phyloP scores from a whole-genome alignment of 2,113 vertebrate species.

The Menura novaehollandiae region DNA sequence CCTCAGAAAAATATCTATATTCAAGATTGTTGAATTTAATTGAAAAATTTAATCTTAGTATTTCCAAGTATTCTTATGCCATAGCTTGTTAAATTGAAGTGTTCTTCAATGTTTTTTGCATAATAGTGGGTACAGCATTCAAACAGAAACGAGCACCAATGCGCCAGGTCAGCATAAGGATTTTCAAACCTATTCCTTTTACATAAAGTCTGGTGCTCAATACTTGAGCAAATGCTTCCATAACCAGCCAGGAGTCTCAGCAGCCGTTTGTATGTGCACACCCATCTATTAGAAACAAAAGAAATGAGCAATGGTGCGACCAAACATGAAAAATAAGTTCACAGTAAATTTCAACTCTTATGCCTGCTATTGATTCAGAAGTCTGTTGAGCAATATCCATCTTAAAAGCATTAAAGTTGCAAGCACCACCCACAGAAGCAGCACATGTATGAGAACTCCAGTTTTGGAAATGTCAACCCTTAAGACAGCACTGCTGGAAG shows the following conservation, averaged over 20 bases:
- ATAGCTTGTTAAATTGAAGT: neutral
- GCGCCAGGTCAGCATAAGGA: neutral
- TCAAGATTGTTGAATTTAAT: neutral
- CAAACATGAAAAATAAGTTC: neutral
- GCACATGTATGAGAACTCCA: neutral
- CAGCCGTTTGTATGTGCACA: neutral
- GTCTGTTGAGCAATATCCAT: neutral
- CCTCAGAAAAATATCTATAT: neutral
- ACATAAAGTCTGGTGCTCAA: neutral
- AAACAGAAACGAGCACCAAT: neutral
- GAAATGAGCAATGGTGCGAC: neutral
- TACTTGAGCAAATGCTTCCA: neutral
- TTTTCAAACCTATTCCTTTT: neutral
- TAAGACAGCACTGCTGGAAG: neutral
- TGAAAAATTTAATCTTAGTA: neutral
- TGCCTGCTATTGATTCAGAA: too few species aligned
- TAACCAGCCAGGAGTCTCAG: neutral
- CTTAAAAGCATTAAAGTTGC: neutral
- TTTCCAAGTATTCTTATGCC: neutral
- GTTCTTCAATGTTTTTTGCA: neutral
- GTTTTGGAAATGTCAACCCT: neutral
- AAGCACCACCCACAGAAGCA: neutral
- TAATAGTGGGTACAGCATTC: neutral
- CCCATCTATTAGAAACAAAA: neutral
- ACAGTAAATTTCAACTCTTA: neutral